A percentile compares a stretch with the other conserved stretches of the same genome.
These are phyloP conservation scores for Tyto alba DNA, from an alignment of 2,113 vertebrate species.

Conservation along the genomic window DNA sequence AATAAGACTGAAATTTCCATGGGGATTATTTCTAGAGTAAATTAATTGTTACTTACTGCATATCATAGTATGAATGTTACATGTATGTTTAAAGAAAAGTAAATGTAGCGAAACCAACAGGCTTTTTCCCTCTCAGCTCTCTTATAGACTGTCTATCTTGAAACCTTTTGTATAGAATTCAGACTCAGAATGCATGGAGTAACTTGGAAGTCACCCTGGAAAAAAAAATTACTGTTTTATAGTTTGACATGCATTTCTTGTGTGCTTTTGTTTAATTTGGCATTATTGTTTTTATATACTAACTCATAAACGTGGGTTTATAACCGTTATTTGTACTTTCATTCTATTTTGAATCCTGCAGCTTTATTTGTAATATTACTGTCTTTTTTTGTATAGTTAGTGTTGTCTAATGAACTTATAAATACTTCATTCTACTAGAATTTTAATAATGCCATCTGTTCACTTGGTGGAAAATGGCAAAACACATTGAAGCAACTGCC, in stretches of 20 bases:
- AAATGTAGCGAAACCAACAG: not conserved
- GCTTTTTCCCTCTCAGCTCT: not conserved
- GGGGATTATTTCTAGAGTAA: not conserved
- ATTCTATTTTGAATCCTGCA: slow-evolving; percentile 13
- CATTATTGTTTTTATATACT: not conserved
- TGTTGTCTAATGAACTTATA: slow-evolving; percentile 56
- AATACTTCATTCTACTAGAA: slow-evolving; percentile 56
- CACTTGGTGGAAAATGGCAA: not conserved
- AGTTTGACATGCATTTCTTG: not conserved
- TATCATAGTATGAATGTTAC: not conserved
- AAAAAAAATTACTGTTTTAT: not conserved
- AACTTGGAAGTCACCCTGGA: slow-evolving; percentile 11
- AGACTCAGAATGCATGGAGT: not conserved
- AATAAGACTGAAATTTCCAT: not conserved
- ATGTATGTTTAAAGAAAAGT: not conserved
- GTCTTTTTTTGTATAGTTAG: slow-evolving; percentile 2
- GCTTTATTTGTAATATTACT: slow-evolving; percentile 18
- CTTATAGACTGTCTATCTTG: not conserved
- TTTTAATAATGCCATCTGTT: slow-evolving; percentile 61
- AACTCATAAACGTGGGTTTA: not conserved
- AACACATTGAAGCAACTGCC: not conserved
- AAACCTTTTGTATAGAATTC: not conserved
- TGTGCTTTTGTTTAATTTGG: not conserved
- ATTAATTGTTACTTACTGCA: not conserved
- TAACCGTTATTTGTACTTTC: not conserved